Base-by-base conservation (phyloP, 1,140 invertebrate genomes). In the Drosophila pseudoobscura region DNA sequence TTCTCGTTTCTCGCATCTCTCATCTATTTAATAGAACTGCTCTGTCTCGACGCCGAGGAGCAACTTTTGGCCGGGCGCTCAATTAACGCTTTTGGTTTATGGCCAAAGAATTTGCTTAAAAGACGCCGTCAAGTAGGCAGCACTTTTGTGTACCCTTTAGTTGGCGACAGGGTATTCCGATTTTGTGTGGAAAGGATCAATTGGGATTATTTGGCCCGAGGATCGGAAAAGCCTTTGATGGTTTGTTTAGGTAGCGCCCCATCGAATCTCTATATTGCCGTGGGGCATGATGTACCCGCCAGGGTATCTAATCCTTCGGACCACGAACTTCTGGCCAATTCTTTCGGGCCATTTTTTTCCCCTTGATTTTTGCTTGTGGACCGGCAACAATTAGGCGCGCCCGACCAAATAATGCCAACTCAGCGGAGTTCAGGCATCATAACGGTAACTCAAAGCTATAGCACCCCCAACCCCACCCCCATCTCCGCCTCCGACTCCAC, bases 81-180 rank as follows among this genome's bases (percentile, higher is more conserved):
- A 74, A 74, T 74, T 74, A 74, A 74, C 71, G 70, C 71, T 65
- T 74, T 74, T 74, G 71, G 52, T 74, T 74, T 74, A 74, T 74
- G 71, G 61, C 31, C 31, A 43, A 55, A 39, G 47, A 66, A 66
- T 60, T 46, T 60, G 53, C 45, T 46, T 57, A 7, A 46, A 60
- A 26, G 26, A 20, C 11, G 46, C 15, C 47, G 57, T 13, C 60
- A 69, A 60, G 73, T 62, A 62, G 75, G 61, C 75, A 74, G 64
- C 65, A 75, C 56, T 77, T 74, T 74, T 69, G 64, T 46, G 17
- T 13, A 39, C 35, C 35, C 35, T 39, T 4, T 2, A 31, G 1
- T 31, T 7, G 2, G 29, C 24, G 15, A n/a, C 2, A 35, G 31
- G 31, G 11, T 4, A 39, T 39, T 8, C 6, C 29, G 29, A 0